A percentile compares a stretch with the other conserved stretches of the same genome.
These are phyloP conservation scores for Orius laevigatus DNA, from an alignment of 1,140 invertebrate species.

Conservation along the genomic window DNA sequence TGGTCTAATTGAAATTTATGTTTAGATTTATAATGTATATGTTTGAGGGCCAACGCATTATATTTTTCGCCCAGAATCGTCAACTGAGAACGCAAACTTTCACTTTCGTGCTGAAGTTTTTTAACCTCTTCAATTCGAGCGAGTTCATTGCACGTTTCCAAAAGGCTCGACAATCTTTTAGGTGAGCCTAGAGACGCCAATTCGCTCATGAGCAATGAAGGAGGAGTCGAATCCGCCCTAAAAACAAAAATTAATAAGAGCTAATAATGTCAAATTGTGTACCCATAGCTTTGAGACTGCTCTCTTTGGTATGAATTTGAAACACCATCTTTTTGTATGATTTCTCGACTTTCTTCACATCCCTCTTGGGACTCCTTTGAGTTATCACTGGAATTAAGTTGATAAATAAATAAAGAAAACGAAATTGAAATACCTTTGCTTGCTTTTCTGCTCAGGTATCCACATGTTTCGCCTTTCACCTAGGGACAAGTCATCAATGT, in stretches of 20 bases:
- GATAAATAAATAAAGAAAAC: slow-evolving; percentile 1
- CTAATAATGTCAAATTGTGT: background rate
- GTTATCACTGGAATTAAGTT: slow-evolving; percentile 15
- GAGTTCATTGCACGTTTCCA: slow-evolving; percentile 24
- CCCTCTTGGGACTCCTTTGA: slow-evolving; percentile 14
- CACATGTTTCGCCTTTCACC: too few species aligned
- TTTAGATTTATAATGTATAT: slow-evolving; percentile 26
- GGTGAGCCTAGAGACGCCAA: slow-evolving; percentile 22
- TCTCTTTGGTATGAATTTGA: slow-evolving; percentile 14
- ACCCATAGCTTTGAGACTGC: slow-evolving; percentile 17
- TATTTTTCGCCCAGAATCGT: slow-evolving; percentile 25
- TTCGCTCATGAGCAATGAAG: slow-evolving; percentile 23
- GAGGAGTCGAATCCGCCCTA: slow-evolving; percentile 24
- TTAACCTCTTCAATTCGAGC: slow-evolving; percentile 24
- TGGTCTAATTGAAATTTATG: slow-evolving; percentile 25
- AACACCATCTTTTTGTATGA: slow-evolving; percentile 11
- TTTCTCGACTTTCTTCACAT: slow-evolving; percentile 16
- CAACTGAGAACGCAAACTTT: slow-evolving; percentile 22
- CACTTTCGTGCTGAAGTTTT: slow-evolving; percentile 23
- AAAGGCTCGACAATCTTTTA: slow-evolving; percentile 22
- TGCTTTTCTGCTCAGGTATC: too few species aligned
- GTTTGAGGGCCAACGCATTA: slow-evolving; percentile 24
- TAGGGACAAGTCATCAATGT: slow-evolving; percentile 3
- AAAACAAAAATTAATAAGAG: slow-evolving; percentile 6
- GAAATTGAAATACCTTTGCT: too few species aligned